phyloP scores from a whole-genome alignment of 2,113 vertebrate genomes.

The Glaucomys volans region DNA sequence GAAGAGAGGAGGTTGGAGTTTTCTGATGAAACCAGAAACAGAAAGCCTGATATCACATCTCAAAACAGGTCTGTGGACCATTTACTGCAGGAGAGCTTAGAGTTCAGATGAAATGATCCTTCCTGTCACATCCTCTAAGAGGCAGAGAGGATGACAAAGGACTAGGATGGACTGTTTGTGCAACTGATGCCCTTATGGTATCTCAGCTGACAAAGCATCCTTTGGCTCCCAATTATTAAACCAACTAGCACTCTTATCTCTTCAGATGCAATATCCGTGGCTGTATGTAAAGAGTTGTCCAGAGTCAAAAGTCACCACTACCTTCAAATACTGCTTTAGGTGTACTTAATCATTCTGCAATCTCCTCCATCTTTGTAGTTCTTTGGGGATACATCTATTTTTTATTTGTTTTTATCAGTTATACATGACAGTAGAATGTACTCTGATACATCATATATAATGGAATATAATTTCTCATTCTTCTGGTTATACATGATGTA shows the following conservation, averaged over 20 bases:
- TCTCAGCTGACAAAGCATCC: slow-evolving; percentile 16
- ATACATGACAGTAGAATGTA: no score
- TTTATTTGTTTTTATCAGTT: no score
- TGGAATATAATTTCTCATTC: no score
- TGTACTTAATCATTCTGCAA: neutral
- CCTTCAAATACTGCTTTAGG: neutral
- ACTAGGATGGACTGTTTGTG: neutral
- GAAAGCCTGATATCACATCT: neutral
- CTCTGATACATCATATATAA: no score
- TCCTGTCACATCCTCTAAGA: slow-evolving; percentile 49
- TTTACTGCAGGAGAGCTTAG: neutral
- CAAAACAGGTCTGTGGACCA: neutral
- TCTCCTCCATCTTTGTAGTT: neutral
- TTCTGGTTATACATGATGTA: no score
- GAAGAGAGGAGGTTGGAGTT: slow-evolving; percentile 9
- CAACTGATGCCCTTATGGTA: neutral
- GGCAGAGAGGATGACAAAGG: neutral
- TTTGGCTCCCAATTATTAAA: slow-evolving; percentile 46
- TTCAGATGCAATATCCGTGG: slow-evolving; percentile 24
- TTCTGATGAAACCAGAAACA: slow-evolving; percentile 12
- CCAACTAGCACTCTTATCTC: slow-evolving; percentile 24
- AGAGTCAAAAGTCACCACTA: neutral
- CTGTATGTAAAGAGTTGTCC: neutral
- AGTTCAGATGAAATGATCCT: slow-evolving; percentile 47
- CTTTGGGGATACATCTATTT: neutral